Base-by-base conservation (phyloP, 2,113 vertebrate genomes). In the Phoxinus phoxinus region DNA sequence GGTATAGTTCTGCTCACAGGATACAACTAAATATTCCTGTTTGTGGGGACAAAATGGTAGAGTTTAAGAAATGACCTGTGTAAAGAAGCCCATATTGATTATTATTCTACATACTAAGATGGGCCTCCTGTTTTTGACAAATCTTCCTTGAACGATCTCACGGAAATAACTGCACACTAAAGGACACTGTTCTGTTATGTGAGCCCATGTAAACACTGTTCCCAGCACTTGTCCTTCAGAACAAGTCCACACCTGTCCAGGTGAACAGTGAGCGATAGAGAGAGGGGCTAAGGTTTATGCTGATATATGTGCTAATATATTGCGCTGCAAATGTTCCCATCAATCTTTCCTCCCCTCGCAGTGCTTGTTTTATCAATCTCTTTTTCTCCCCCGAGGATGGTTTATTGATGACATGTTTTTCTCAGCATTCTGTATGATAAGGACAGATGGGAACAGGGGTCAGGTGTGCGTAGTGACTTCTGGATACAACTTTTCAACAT, bases 241-340 rank as follows among this genome's bases (percentile, higher is more conserved):
- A 67, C 88, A 85, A 79, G 88, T 13, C 65, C 30, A 79, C 77
- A 87, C 88, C 73, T 89, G 88, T 86, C 83, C 78, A 89, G 88
- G 82, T 85, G 35, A 85, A 58, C 53, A 17, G 59, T 78, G 69
- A 87, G 46, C 32, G 35, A 63, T 1, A 35, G 23, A 59, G 19
- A 61, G 25, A 48, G 65, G 73, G 30, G 37, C 21, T 6, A 13
- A 73, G 17, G 41, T 69, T 81, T 81, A 82, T 72, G 81, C 30
- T 72, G 48, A 58, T 83, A 72, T 72, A 83, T 72, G 46, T 37
- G 44, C 65, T 83, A 72, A 69, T 53, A 10, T 59, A 51, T 48
- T 51, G 61, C 80, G 80, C 85, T 81, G 32, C 74, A 81, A 86
- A 76, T 76, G 67, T 81, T 79, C 75, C 61, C 81, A 48, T 46